These are phyloP conservation scores for Copsychus sechellarum DNA, from an alignment of 2,113 vertebrate species.

Conservation along the genomic window DNA sequence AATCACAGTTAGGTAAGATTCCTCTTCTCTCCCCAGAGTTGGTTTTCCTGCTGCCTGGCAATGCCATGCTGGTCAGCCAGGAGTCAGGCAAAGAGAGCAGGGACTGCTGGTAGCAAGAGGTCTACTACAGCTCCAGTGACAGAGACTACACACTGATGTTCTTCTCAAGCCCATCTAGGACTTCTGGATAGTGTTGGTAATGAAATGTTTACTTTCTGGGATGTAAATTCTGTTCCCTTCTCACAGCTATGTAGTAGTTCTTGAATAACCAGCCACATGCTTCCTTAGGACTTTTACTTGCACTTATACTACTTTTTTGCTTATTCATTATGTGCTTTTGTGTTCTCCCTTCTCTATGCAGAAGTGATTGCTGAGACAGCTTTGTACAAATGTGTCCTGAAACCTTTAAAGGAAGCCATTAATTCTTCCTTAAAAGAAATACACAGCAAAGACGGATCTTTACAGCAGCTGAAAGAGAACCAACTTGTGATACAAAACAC, in stretches of 20 bases:
- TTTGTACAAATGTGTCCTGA: slow-evolving; percentile 92
- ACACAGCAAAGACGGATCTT: slow-evolving; percentile 75
- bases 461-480: slow-evolving; percentile 88
- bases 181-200: not conserved
- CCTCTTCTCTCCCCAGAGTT: not conserved
- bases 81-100: not conserved
- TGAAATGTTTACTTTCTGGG: not conserved
- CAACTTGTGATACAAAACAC: slow-evolving; percentile 86
- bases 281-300: not conserved
- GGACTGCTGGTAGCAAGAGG: not conserved
- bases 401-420: slow-evolving; percentile 87
- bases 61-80: not conserved
- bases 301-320: not conserved
- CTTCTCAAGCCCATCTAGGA: not conserved
- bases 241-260: not conserved
- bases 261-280: not conserved
- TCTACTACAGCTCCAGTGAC: not conserved
- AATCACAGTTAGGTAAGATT: not conserved
- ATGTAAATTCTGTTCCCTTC: not conserved
- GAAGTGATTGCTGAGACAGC: slow-evolving; percentile 89
- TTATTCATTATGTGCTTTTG: not conserved
- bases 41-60: not conserved
- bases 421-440: slow-evolving; percentile 84
- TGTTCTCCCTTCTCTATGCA: slow-evolving; percentile 43
- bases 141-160: not conserved